Evolutionary conservation across 1,140 invertebrate species (phyloP), one percentile per base, ranked within the genome.

Genomic region (Nasonia longicornis): DNA sequence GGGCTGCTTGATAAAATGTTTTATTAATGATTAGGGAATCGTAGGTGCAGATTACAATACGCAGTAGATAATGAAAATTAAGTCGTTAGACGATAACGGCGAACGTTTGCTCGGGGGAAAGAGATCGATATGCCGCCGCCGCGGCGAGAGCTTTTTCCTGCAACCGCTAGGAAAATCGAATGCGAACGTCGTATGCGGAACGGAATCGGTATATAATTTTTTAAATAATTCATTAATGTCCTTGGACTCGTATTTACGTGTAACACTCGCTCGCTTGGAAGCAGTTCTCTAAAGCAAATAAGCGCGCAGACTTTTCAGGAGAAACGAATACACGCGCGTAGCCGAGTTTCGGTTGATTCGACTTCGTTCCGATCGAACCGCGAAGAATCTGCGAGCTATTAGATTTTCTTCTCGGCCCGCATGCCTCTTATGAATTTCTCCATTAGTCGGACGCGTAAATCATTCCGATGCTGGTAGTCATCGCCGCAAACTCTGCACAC

Each of bases 21-120:
- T 82, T 82, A 78, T 78, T 82, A 82, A 82, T 82, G 76, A 82
- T 82, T 82, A 82, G 69, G 71, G 42, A 82, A 77, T 73, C n/a
- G 76, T 78, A 78, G 70, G 22, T 69, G 45, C 45, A 82, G 81
- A 82, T 82, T 82, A 78, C 69, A 82, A 74, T 78, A 69, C 76
- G 70, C 16, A 26, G 31, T 74, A 82, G 81, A 82, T 82, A 82
- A 82, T 82, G 63, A 78, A 67, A 74, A 78, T 78, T 38, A 74
- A 78, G 81, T 82, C 63, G 70, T 78, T 82, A 82, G 70, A 78
- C 69, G 69, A 82, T 82, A 82, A 82, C 48, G 76, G 58, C 58
- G 12, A 82, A 6, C 8, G 58, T 74, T 80, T 26, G 45, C 20
- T 66, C 31, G 0, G 12, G 58, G 71, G 29, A 42, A 35, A 3